Evolutionary conservation across 1,140 invertebrate species (phyloP), one percentile per base, ranked within the genome.

Genomic region (Archivesica marissinica): DNA sequence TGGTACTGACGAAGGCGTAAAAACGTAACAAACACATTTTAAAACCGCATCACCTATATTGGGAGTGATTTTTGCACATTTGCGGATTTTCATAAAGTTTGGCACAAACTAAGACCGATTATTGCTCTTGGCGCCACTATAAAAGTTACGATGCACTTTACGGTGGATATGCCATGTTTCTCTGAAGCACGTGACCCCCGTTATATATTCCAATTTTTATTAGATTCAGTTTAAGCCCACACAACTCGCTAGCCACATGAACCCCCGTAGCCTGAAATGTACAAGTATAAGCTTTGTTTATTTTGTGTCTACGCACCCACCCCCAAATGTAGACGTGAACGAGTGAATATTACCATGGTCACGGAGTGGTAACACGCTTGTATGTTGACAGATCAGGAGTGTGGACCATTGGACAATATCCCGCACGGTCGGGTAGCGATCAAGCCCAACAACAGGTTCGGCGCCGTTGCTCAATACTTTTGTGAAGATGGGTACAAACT

Each of bases 401-500:
- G 89, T 64, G 17, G 66, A 41, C 50, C 61, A 41, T 38, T 78
- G 9, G 35, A 38, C 4, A 80, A 54, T 23, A 89, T 90, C 23
- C 64, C 85, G 6, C 44, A 90, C 68, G 89, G 89, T 1, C 59
- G 52, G 3, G 87, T 88, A 0, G 72, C 80, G 7, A 88, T 90
- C 25, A 44, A 28, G 33, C 74, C 82, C 0, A 50, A 52, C 38
- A 94, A 94, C 80, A 79, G 85, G 47, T 94, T 95, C 79, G 93
- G 91, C 38, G 91, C 94, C 11, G 89, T 93, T 30, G 93, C 93
- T 0, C 89, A 90, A 61, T 95, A 95, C 85, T 90, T 86, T 20
- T 95, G 94, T 80, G 88, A 94, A 50, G 89, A 93, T 59, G 94
- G 94, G 17, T 95, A 91, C 88, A 88, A 91, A 30, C n/a, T 59